Conservation (phyloP, 2,888 invertebrate species). For the Polyploca ridens region DNA sequence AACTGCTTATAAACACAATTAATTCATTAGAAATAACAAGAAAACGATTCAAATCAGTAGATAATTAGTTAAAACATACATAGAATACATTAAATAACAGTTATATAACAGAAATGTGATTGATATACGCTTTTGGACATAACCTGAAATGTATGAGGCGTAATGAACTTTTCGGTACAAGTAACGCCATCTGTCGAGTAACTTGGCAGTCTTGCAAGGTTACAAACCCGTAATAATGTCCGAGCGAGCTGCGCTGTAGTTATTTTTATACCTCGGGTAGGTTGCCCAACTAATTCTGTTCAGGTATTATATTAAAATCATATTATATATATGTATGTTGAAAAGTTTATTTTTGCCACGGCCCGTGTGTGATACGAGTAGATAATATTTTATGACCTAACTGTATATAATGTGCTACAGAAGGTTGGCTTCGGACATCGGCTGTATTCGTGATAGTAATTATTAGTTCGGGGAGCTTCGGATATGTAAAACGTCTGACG, state of each 20-base stretch:
- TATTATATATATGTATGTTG: constrained; percentile 9
- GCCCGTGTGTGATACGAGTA: neutral
- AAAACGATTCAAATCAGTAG: constrained; percentile 7
- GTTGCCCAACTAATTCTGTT: constrained; percentile 25
- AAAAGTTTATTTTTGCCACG: constrained; percentile 25
- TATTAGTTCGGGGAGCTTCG: neutral
- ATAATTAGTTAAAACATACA: neutral
- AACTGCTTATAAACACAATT: constrained; percentile 22
- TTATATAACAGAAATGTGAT: constrained; percentile 22
- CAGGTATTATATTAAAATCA: constrained; percentile 11
- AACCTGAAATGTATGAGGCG: constrained; percentile 45
- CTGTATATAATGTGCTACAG: constrained; percentile 1
- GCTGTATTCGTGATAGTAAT: constrained; percentile 3
- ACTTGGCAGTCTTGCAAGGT: constrained; percentile 60
- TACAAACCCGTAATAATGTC: constrained; percentile 27
- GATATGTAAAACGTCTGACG: neutral
- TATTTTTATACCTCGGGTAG: constrained; percentile 39
- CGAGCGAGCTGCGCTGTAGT: constrained; percentile 18
- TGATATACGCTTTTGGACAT: constrained; percentile 28
- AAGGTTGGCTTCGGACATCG: constrained; percentile 8
- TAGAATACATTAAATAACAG: neutral
- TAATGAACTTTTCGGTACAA: constrained; percentile 45
- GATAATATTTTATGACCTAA: neutral
- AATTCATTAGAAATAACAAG: constrained; percentile 19
- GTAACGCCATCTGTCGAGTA: constrained; percentile 69